Conservation (phyloP, 1,140 invertebrate species). For the Monochamus saltuarius region DNA sequence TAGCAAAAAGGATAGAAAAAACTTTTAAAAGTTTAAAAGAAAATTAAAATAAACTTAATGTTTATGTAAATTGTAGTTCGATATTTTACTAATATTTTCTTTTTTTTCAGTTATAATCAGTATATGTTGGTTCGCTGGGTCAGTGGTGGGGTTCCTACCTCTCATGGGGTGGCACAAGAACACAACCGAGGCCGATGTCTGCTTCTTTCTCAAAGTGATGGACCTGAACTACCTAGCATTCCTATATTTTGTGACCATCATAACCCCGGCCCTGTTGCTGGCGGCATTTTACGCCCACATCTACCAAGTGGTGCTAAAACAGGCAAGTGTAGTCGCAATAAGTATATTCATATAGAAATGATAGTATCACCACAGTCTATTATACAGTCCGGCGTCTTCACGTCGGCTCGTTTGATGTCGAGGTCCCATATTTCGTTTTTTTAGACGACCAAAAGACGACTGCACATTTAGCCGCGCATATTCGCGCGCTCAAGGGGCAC, state of each 20-base stretch:
- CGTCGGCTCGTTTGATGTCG: no score
- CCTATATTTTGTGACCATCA: conserved; percentile 85
- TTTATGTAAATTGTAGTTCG: no score
- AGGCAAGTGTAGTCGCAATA: conserved; percentile 59
- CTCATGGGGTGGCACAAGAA: conserved; percentile 82
- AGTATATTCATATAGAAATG: no score
- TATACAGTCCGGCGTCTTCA: no score
- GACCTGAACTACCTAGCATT: conserved; percentile 86
- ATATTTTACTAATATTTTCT: conserved; percentile 11
- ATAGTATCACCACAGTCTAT: no score
- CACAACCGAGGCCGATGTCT: conserved; percentile 58
- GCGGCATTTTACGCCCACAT: conserved; percentile 86
- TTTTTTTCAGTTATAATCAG: conserved; percentile 76
- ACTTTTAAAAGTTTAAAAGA: no score
- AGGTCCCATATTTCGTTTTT: no score
- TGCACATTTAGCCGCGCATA: no score
- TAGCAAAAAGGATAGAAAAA: no score
- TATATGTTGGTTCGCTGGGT: conserved; percentile 80
- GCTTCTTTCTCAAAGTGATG: conserved; percentile 84
- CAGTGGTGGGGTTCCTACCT: conserved; percentile 77
- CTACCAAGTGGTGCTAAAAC: conserved; percentile 82
- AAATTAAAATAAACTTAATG: no score
- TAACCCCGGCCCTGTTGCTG: conserved; percentile 80
- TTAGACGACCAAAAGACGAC: no score
- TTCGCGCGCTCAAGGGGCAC: no score